Conservation (phyloP, 2,113 vertebrate species). For the Rafetus swinhoei region DNA sequence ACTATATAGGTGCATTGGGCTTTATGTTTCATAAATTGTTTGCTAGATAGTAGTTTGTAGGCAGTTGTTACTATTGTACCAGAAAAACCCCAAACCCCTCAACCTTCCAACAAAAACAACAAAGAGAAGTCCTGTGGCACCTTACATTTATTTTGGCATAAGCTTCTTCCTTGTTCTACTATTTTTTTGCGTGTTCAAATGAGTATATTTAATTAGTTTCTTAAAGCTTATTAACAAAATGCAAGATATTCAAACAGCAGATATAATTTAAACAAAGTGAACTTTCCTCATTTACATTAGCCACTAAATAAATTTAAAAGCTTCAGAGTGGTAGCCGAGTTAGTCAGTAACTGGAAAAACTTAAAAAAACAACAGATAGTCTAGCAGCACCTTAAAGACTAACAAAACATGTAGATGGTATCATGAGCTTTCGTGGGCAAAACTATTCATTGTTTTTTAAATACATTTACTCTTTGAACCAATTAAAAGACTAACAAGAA, state of each 20-base stretch:
- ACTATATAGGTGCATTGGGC: neutral
- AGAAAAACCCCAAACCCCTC: too few species aligned
- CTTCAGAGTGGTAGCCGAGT: too few species aligned
- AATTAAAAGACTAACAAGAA: neutral
- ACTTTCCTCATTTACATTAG: neutral
- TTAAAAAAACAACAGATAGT: too few species aligned
- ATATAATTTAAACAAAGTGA: neutral
- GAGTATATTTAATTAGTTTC: neutral
- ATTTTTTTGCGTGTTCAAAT: neutral
- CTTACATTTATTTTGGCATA: too few species aligned
- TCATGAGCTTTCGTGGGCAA: too few species aligned
- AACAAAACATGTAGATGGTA: too few species aligned
- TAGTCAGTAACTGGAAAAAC: too few species aligned
- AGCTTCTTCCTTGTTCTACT: neutral
- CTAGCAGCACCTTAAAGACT: too few species aligned
- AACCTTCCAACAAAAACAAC: too few species aligned
- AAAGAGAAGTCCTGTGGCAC: too few species aligned
- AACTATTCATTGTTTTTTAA: too few species aligned
- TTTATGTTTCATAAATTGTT: neutral
- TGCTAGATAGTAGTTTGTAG: slow-evolving; percentile 15
- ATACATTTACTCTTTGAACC: neutral
- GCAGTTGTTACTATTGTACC: slow-evolving; percentile 18
- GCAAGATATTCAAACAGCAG: neutral
- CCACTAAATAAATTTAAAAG: neutral
- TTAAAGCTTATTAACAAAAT: neutral